These are phyloP conservation scores for Parauchenoglanis punctatus DNA, from an alignment of 2,797 vertebrate species.

Conservation along the genomic window DNA sequence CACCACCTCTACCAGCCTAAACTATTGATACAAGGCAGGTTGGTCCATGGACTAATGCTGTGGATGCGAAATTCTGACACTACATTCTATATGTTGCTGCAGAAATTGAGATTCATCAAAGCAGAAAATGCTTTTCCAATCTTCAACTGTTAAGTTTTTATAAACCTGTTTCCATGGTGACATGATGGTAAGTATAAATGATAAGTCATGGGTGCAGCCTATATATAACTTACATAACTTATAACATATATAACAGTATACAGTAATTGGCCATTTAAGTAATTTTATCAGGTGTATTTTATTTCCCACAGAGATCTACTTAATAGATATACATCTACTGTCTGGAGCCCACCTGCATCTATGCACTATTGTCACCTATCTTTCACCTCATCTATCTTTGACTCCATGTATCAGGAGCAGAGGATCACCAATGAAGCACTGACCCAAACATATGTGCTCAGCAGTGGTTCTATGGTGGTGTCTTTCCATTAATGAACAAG, in stretches of 20 bases:
- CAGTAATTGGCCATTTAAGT: background rate
- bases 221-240: background rate
- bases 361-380: background rate
- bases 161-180: background rate
- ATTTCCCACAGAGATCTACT: background rate
- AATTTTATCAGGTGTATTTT: background rate
- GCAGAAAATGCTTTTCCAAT: background rate
- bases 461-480: background rate
- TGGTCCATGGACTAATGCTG: background rate
- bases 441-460: background rate
- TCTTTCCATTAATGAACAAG: background rate
- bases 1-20: background rate
- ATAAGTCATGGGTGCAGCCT: background rate
- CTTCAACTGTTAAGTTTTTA: too few relatives aligned
- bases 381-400: background rate
- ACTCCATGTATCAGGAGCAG: background rate
- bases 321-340: background rate
- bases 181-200: background rate
- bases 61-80: background rate
- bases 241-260: background rate
- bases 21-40: background rate
- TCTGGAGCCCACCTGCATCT: background rate
- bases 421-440: background rate
- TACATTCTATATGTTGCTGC: background rate
- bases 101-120: background rate